Evolutionary conservation across 2,113 vertebrate species (phyloP).

Genomic region (Oreotrochilus melanogaster): DNA sequence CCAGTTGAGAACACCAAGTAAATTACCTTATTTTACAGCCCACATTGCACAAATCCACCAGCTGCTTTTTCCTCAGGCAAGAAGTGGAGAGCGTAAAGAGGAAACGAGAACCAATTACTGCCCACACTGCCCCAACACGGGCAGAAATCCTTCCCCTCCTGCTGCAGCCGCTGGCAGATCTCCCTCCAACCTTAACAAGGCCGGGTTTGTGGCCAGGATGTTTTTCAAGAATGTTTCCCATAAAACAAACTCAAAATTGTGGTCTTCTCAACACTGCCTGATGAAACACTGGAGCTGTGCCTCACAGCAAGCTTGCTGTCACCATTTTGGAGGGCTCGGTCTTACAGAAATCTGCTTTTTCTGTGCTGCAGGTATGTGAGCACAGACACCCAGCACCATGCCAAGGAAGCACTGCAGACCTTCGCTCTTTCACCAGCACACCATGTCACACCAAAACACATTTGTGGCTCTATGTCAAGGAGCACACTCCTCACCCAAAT

Average conservation of each 20-base stretch:
- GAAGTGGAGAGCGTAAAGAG: not conserved
- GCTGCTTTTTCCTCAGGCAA: not conserved
- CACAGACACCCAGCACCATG: accelerated
- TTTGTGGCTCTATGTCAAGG: not conserved
- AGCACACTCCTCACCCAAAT: not conserved
- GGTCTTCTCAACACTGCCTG: not conserved
- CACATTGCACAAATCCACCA: not conserved
- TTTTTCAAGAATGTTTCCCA: not conserved
- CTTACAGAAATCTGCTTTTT: not conserved
- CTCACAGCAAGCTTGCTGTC: not conserved
- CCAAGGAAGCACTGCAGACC: not conserved
- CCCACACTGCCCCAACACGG: not conserved
- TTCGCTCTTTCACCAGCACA: not conserved
- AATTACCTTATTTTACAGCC: not conserved
- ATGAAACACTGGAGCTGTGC: not conserved
- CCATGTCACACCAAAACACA: not conserved
- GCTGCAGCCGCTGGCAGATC: not conserved
- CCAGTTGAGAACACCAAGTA: not conserved
- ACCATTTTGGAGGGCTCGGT: not conserved
- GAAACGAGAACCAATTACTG: not conserved
- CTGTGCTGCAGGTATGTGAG: not conserved
- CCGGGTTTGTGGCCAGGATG: accelerated
- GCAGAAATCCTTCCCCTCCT: not conserved
- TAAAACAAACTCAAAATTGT: not conserved
- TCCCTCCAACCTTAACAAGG: not conserved